Evolutionary conservation across 30 jellyfish, hydroid and myxozoan genomes (phyloP), one percentile per base, ranked within the genome.

Genomic region (Aurelia sp.): DNA sequence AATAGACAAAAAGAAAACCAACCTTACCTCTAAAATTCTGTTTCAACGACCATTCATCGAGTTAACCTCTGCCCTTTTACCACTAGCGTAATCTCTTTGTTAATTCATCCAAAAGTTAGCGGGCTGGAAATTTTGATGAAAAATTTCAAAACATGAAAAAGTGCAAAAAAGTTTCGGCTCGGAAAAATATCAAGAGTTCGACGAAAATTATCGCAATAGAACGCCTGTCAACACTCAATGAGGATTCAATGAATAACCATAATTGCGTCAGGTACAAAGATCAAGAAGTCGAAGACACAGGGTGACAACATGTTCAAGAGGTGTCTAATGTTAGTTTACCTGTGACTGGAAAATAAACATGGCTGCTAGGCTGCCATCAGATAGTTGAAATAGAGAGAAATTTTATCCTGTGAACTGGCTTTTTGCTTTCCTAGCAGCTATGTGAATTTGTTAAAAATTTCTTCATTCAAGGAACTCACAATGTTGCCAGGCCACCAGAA

Each of bases 211-310:
- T 30, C 76, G 47, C 47, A 73, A 76, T 19, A 74, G 40, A 76
- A 52, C 77, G 84, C 40, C 40, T 64, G 81, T 64, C 81, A 23
- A 23, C 19, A 66, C 44, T 79, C 85, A 82, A 23, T 47, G 85
- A 63, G 30, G 17, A 15, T 27, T 30, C 92, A 71, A 51, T 74
- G 92, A 73, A 70, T 69, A 65, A 18, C 52, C 21, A 47, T 53
- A 68, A 47, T 67, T 31, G 52, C 81, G 79, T 63, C 85, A 82
- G 86, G 79, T 70, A 66, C 57, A 68, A 73, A 82, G 92, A 82
- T 82, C 92, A 82, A 82, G 61, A 82, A 82, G 92, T 82, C 92
- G 92, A 60, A 31, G 21, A 33, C 70, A 79, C 89, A 79, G 89
- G 89, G 78, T 11, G 27, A 66, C 89, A 79, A 37, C 27, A 77